These are phyloP conservation scores for Percina caprodes DNA, from an alignment of 2,113 vertebrate species.

Conservation along the genomic window DNA sequence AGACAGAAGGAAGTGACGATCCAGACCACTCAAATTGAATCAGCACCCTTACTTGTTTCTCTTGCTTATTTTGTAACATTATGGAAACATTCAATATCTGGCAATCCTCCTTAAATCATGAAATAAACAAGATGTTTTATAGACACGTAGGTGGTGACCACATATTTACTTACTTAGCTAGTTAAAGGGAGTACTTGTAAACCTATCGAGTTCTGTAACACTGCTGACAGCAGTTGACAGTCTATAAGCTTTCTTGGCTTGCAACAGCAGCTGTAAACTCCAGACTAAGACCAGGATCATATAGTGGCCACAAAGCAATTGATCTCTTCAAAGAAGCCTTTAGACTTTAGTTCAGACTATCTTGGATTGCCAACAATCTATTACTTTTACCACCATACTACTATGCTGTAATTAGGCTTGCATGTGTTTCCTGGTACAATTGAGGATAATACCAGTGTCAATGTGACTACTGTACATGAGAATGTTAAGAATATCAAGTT, in stretches of 20 bases:
- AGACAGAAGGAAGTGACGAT: conserved; percentile 24
- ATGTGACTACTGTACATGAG: no score
- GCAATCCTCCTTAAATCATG: conserved; percentile 15
- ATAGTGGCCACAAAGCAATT: background rate
- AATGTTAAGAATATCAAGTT: background rate
- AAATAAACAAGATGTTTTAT: conserved; percentile 21
- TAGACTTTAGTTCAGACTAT: background rate
- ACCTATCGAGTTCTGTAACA: background rate
- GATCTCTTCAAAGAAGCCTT: background rate
- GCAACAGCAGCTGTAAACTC: background rate
- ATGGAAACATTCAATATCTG: background rate
- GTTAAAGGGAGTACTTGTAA: background rate
- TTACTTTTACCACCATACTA: background rate
- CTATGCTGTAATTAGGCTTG: background rate
- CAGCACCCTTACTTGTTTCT: background rate
- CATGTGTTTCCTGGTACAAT: background rate
- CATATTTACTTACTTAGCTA: background rate
- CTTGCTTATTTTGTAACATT: conserved; percentile 6
- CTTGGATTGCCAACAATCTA: background rate
- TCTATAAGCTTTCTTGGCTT: conserved; percentile 1
- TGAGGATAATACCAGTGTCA: background rate
- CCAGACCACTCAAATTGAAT: conserved; percentile 27
- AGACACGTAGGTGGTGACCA: background rate
- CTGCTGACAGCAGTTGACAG: background rate
- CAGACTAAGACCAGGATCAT: conserved; percentile 1